Evolutionary conservation across 2,113 vertebrate species (phyloP).

Genomic region (Mohoua ochrocephala): DNA sequence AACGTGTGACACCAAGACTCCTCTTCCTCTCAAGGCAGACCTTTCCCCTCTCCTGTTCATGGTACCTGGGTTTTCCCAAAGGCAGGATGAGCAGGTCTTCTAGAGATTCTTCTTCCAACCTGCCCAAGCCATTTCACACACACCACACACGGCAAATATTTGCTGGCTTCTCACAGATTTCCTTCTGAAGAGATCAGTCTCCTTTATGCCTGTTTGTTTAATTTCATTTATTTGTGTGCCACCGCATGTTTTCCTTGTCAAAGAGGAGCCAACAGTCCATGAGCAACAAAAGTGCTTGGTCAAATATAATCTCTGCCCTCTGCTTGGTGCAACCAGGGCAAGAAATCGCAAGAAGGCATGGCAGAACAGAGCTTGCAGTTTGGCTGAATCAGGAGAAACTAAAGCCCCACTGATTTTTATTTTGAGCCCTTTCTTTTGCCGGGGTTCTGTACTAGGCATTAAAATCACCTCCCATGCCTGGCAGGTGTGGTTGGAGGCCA

Average conservation of each 20-base stretch:
- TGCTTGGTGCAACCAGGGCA: background rate
- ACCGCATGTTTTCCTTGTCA: background rate
- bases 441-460: background rate
- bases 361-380: background rate
- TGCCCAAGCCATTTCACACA: background rate
- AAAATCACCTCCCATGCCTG: background rate
- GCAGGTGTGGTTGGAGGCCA: background rate
- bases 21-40: background rate
- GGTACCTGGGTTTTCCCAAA: background rate
- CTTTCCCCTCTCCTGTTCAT: background rate
- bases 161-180: background rate
- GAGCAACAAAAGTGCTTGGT: background rate
- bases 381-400: background rate
- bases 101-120: background rate
- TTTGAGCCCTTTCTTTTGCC: constrained; percentile 17
- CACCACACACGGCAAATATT: background rate
- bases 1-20: background rate
- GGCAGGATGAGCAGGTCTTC: background rate
- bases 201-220: background rate
- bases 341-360: background rate
- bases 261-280: background rate
- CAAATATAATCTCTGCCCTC: background rate
- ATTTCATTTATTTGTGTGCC: background rate
- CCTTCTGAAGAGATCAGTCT: background rate
- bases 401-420: background rate